Conservation (phyloP, 2,113 vertebrate species). For the Dryoscopus gambensis region DNA sequence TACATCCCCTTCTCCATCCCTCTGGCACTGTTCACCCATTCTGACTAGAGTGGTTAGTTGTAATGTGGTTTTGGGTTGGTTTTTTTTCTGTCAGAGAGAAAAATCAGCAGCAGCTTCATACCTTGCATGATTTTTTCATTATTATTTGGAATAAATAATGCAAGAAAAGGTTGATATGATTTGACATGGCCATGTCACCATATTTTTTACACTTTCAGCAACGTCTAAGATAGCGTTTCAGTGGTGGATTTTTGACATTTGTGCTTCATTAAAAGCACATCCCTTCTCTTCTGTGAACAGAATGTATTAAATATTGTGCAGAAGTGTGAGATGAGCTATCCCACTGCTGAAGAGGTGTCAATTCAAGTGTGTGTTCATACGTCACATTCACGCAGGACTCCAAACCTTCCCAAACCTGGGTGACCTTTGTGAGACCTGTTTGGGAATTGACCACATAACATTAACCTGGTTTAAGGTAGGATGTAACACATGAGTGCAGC, state of each 20-base stretch:
- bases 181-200: not conserved
- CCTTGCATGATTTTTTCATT: not conserved
- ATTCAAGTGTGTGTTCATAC: not conserved
- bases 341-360: not conserved
- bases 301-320: not conserved
- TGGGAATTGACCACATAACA: not conserved
- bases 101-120: not conserved
- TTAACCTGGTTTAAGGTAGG: not conserved
- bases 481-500: not conserved
- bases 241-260: not conserved
- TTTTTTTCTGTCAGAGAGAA: not conserved
- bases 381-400: not conserved
- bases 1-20: not conserved
- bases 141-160: not conserved
- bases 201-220: not conserved
- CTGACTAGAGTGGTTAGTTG: not conserved
- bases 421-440: not conserved
- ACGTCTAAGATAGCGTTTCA: not conserved
- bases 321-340: not conserved
- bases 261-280: not conserved
- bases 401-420: not conserved
- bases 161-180: rapidly evolving
- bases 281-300: not conserved
- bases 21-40: not conserved
- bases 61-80: not conserved